Conservation (phyloP, 2,797 vertebrate genomes). For the Toxotes lorentzi region DNA sequence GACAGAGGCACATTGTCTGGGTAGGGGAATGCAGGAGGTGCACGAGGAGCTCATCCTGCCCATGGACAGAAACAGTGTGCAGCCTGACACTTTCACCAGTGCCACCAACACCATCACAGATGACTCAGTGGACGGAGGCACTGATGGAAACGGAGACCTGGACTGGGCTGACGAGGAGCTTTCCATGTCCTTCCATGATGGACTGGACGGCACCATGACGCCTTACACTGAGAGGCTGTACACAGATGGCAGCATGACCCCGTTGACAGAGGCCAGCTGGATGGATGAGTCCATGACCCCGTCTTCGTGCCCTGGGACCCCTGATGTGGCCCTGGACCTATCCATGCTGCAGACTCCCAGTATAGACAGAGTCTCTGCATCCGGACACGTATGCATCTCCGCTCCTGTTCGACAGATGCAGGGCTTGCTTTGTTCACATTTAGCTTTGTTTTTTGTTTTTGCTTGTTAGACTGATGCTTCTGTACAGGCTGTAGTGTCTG, state of each 20-base stretch:
- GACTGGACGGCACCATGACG: conserved; percentile 83
- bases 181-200: conserved; percentile 81
- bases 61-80: conserved; percentile 81
- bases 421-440: conserved; percentile 43
- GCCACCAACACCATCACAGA: conserved; percentile 75
- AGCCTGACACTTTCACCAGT: conserved; percentile 83
- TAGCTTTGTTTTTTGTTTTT: conserved; percentile 21
- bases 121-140: conserved; percentile 72
- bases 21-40: conserved; percentile 69
- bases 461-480: conserved; percentile 21
- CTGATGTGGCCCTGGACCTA: conserved; percentile 83
- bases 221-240: conserved; percentile 84
- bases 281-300: conserved; percentile 87
- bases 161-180: conserved; percentile 87
- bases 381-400: conserved; percentile 92
- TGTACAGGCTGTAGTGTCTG: not conserved
- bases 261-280: conserved; percentile 87
- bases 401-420: conserved; percentile 28
- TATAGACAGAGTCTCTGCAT: conserved; percentile 92
- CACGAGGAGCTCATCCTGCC: conserved; percentile 83
- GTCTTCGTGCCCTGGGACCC: conserved; percentile 78
- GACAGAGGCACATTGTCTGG: conserved; percentile 35
- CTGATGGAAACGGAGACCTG: conserved; percentile 74
- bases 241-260: conserved; percentile 86
- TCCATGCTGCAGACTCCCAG: conserved; percentile 79